Conservation (phyloP, 2,113 vertebrate genomes). For the Trematomus loennbergii region DNA sequence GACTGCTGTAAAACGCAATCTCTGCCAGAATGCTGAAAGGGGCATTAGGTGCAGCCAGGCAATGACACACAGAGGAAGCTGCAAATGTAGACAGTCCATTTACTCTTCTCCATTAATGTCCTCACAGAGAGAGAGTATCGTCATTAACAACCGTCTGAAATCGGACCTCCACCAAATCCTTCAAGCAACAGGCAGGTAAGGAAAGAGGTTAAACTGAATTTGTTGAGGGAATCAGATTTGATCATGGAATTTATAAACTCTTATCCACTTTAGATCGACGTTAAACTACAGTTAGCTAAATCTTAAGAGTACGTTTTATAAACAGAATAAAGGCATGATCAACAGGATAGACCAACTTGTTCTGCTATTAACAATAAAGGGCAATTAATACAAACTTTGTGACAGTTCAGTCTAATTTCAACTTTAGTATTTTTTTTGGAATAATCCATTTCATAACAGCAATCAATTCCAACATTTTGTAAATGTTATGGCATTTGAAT, state of each 20-base stretch:
- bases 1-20: slow-evolving; percentile 22
- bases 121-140: not conserved
- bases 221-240: not conserved
- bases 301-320: not conserved
- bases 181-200: not conserved
- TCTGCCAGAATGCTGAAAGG: slow-evolving; percentile 14
- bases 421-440: too few species aligned
- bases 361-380: too few species aligned
- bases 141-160: slow-evolving; percentile 3
- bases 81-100: slow-evolving; percentile 14
- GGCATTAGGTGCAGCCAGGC: not conserved
- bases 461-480: too few species aligned
- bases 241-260: not conserved
- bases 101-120: not conserved
- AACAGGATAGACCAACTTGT: not conserved
- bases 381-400: too few species aligned
- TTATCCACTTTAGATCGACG: not conserved
- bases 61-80: slow-evolving; percentile 6
- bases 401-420: too few species aligned
- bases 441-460: too few species aligned
- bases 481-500: too few species aligned
- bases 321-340: not conserved
- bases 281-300: not conserved
- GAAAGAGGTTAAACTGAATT: not conserved
- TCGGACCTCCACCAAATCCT: not conserved